A percentile compares a stretch with the other conserved stretches of the same genome.
phyloP scores from a whole-genome alignment of 2,797 vertebrate species.

The Pteronotus mesoamericanus region DNA sequence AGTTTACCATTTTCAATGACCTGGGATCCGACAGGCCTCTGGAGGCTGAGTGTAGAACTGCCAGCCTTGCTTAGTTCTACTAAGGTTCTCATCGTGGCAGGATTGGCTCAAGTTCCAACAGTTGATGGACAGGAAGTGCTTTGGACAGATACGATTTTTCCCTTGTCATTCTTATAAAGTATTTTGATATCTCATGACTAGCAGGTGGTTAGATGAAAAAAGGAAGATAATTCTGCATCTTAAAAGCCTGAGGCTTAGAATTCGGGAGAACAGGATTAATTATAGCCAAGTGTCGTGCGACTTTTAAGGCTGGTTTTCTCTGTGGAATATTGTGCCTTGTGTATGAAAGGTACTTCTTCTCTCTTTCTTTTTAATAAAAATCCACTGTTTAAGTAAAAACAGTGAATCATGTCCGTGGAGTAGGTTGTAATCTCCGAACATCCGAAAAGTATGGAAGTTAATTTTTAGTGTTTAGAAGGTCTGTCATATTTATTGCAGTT shows the following conservation, averaged over 20 bases:
- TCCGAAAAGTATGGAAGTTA: not conserved
- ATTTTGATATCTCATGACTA: constrained; percentile 58
- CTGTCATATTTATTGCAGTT: not conserved
- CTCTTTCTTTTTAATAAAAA: not conserved
- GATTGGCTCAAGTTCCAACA: constrained; percentile 42
- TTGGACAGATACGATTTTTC: constrained; percentile 16
- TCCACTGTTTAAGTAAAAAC: not conserved
- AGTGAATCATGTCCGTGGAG: not conserved
- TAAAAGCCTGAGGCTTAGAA: constrained; percentile 36
- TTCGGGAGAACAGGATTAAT: constrained; percentile 38
- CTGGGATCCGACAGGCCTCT: not conserved
- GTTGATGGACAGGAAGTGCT: constrained; percentile 31
- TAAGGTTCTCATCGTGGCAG: not conserved
- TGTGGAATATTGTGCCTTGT: not conserved
- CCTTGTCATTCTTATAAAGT: constrained; percentile 23
- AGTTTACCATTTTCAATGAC: not conserved
- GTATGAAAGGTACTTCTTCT: not conserved
- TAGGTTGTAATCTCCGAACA: not conserved
- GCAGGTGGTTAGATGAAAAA: constrained; percentile 44
- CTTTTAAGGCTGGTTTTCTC: constrained; percentile 5
- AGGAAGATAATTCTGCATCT: constrained; percentile 31
- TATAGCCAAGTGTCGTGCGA: not conserved
- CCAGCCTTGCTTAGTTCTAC: not conserved
- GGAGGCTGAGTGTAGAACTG: not conserved
- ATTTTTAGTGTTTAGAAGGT: constrained; percentile 25